Conservation (phyloP, 2,797 vertebrate genomes). For the Coendou prehensilis region DNA sequence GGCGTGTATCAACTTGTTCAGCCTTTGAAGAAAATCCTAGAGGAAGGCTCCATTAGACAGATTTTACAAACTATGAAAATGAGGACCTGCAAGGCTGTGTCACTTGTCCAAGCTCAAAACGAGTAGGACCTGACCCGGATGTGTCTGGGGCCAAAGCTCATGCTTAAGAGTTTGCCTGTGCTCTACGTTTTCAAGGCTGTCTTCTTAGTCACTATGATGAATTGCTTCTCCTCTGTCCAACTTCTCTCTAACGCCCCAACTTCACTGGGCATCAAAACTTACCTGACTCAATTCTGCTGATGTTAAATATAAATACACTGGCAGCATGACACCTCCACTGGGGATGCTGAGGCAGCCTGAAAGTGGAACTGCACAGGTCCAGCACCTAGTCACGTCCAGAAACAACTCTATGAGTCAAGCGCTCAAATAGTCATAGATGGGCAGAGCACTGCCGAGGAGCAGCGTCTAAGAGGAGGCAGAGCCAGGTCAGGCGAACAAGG, state of each 20-base stretch:
- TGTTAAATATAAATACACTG: slow-evolving; percentile 42
- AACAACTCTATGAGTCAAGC: background rate
- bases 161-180: background rate
- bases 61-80: background rate
- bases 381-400: background rate
- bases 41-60: background rate
- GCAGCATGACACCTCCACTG: background rate
- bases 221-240: background rate
- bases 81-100: background rate
- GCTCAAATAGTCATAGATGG: background rate
- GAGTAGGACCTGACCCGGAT: background rate
- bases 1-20: background rate
- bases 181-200: background rate
- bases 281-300: slow-evolving; percentile 52
- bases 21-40: background rate
- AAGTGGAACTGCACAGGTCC: slow-evolving; percentile 43
- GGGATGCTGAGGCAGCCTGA: background rate
- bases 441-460: background rate
- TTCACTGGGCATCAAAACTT: slow-evolving; percentile 61
- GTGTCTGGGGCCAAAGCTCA: background rate
- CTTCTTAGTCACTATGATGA: background rate
- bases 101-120: background rate
- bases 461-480: slow-evolving; percentile 42
- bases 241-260: background rate
- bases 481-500: slow-evolving; percentile 76